Conservation (phyloP, 2,797 vertebrate genomes). For the Leuciscus waleckii region DNA sequence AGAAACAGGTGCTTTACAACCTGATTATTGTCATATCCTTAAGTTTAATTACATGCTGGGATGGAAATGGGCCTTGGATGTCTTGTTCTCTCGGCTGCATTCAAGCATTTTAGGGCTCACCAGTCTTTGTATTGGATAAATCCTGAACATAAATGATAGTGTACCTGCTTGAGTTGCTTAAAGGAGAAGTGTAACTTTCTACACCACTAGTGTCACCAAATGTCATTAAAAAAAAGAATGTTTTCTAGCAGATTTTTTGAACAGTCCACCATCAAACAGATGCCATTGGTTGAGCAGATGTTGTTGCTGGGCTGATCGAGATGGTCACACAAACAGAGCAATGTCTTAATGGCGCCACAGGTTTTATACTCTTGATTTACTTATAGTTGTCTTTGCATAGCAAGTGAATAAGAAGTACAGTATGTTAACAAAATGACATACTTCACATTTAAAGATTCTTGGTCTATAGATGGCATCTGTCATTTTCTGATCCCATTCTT, state of each 20-base stretch:
- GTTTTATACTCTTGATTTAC: neutral
- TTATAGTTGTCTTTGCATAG: no score
- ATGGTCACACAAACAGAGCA: neutral
- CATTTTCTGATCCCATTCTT: neutral
- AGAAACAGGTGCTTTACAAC: conserved; percentile 39
- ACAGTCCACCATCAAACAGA: neutral
- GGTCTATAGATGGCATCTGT: neutral
- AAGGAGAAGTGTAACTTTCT: neutral
- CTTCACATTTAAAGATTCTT: neutral
- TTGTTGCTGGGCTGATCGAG: neutral
- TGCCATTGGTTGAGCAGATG: neutral
- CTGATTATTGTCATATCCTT: conserved; percentile 23
- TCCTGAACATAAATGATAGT: neutral
- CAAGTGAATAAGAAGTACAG: neutral
- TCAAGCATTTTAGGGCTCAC: neutral
- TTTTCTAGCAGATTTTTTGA: neutral
- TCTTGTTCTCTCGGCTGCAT: neutral
- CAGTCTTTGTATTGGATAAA: neutral
- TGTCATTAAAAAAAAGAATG: neutral
- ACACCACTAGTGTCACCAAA: neutral
- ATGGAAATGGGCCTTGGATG: neutral
- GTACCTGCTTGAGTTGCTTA: neutral
- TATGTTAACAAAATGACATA: neutral
- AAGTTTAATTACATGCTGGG: conserved; percentile 37
- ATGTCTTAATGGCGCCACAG: neutral